Evolutionary conservation across 2,797 vertebrate genomes (phyloP), one percentile per base, ranked within the genome.

Genomic region (Pangasius mekongensis): DNA sequence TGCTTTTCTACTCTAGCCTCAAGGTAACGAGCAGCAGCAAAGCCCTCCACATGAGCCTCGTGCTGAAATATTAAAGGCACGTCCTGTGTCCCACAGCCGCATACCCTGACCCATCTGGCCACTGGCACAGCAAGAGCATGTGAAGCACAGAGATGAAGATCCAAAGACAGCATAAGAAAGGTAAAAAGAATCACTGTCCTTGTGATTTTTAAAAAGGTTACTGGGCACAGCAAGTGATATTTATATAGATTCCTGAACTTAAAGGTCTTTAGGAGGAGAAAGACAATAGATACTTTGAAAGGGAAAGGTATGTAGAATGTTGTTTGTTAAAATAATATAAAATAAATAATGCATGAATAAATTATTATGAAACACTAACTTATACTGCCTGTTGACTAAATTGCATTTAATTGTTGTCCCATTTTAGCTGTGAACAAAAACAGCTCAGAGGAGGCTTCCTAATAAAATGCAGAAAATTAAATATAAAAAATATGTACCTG

Each of bases 61-160:
- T 86, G 60, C 94, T 95, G 90, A 95, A 96, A 96, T 94, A 96
- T 96, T 93, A 95, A 93, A 91, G 92, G 88, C 39, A 13, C 71
- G 1, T 69, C 77, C 86, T 66, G 90, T 90, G 87, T 88, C 77
- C 93, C 92, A 94, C 92, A 94, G 94, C 93, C 92, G 86, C 49
- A 83, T 74, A 86, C 60, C 85, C 87, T 64, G 24, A 67, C 77
- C 81, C 80, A 74, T 69, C 85, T 86, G 84, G 56, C 80, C 76
- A 85, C 24, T 82, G 71, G 73, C 18, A 47, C 62, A 80, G 64
- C 36, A 47, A 67, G 87, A 85, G n/a, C 77, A 82, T 83, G 66
- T 83, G 74, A 69, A 73, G 8, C 67, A 87, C 20, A 71, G 69
- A 84, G 20, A 84, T 18, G 54, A 22, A 78, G 60, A 22, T 62